A percentile compares a stretch with the other conserved stretches of the same genome.
Evolutionary conservation across 2,888 invertebrate species (phyloP).

Genomic region (Mythimna pallens): DNA sequence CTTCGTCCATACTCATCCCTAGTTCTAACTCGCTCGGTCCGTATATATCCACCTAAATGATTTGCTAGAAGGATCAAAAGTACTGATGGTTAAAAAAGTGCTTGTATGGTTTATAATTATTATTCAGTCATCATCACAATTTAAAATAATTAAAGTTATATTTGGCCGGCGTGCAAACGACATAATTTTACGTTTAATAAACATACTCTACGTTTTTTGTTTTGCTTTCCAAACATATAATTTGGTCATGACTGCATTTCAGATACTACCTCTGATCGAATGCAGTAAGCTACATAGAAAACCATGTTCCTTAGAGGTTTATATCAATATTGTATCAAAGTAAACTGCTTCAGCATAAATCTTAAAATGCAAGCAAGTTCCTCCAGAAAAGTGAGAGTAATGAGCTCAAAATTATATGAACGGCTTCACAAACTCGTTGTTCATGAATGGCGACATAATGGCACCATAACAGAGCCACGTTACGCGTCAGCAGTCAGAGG

Average conservation of each 20-base stretch:
- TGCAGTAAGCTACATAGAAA: not conserved
- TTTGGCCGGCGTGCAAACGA: no score
- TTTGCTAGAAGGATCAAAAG: no score
- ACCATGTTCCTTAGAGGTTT: no score
- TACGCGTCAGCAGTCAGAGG: slow-evolving; percentile 43
- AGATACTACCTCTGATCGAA: not conserved
- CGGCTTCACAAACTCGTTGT: slow-evolving; percentile 13
- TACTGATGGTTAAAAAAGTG: no score
- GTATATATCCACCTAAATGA: no score
- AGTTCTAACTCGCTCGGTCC: no score
- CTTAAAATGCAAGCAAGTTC: slow-evolving; percentile 2
- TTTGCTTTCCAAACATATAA: not conserved
- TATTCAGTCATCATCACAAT: no score
- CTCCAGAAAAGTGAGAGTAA: slow-evolving; percentile 46
- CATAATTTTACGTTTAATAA: no score
- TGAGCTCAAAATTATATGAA: slow-evolving; percentile 17
- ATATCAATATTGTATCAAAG: not conserved
- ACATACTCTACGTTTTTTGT: no score
- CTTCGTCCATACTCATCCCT: no score
- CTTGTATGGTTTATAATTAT: no score
- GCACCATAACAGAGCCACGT: slow-evolving; percentile 18
- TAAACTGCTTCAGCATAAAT: not conserved
- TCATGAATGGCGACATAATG: slow-evolving; percentile 35
- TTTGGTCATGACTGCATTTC: not conserved
- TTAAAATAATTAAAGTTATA: no score